Evolutionary conservation across 2,797 vertebrate species (phyloP).

Genomic region (Geotria australis): DNA sequence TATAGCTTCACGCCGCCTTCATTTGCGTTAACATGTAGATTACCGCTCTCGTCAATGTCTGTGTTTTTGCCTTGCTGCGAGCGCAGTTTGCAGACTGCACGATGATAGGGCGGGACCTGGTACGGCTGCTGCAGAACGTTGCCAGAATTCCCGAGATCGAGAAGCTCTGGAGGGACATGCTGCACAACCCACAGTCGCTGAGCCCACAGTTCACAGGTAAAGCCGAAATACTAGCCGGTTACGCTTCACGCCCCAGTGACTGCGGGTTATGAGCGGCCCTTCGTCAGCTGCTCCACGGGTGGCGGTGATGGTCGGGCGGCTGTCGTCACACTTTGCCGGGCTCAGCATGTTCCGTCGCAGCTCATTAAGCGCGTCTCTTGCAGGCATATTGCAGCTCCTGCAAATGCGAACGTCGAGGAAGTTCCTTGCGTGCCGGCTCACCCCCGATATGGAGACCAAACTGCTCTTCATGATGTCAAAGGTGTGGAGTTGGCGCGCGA

Average conservation of each 20-base stretch:
- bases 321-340: too few relatives aligned
- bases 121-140: slow-evolving; percentile 65
- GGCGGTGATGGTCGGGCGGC: too few relatives aligned
- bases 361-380: not conserved
- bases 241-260: too few relatives aligned
- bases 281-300: too few relatives aligned
- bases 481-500: not conserved
- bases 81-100: slow-evolving; percentile 66
- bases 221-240: not conserved
- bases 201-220: slow-evolving; percentile 49
- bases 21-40: too few relatives aligned
- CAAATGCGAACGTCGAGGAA: slow-evolving; percentile 71
- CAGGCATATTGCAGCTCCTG: slow-evolving; percentile 66
- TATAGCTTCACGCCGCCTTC: too few relatives aligned
- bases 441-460: slow-evolving; percentile 90
- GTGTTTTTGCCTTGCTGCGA: too few relatives aligned
- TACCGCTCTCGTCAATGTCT: too few relatives aligned
- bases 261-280: too few relatives aligned
- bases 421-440: slow-evolving; percentile 73
- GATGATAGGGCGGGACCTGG: slow-evolving; percentile 77
- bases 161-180: slow-evolving; percentile 60
- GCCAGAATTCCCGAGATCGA: slow-evolving; percentile 79
- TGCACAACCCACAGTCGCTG: slow-evolving; percentile 54
- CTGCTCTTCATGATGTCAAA: slow-evolving; percentile 77
- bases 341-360: too few relatives aligned